phyloP scores from a whole-genome alignment of 2,113 vertebrate genomes.

The Cyphomyrus plagiostoma region DNA sequence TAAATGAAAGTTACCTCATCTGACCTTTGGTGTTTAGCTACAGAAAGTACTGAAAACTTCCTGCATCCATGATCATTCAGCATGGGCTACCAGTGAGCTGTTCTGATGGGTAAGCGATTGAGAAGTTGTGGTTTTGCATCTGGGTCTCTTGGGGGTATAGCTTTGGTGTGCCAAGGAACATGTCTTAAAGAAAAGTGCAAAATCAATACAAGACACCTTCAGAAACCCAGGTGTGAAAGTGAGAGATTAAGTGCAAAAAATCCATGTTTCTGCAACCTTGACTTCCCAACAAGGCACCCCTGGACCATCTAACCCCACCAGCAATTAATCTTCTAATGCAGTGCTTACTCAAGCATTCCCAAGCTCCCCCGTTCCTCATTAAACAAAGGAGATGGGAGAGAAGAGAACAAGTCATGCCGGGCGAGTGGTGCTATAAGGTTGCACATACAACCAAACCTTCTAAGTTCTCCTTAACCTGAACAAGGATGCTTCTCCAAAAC shows the following conservation, averaged over 20 bases:
- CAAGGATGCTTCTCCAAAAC: background rate
- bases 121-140: background rate
- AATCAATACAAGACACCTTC: slow-evolving; percentile 9
- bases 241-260: background rate
- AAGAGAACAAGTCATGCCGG: background rate
- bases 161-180: background rate
- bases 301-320: slow-evolving; percentile 12
- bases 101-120: background rate
- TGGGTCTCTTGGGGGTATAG: background rate
- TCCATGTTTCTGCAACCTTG: slow-evolving; percentile 13
- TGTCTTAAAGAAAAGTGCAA: background rate
- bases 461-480: background rate
- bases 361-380: slow-evolving; percentile 12
- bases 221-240: background rate
- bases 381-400: slow-evolving; percentile 9
- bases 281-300: background rate
- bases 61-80: background rate
- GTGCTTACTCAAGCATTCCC: slow-evolving; percentile 23
- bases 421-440: background rate
- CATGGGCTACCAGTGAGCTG: background rate
- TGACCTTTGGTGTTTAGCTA: background rate
- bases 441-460: background rate
- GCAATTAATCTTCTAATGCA: slow-evolving; percentile 29
- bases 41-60: background rate
- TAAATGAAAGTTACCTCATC: background rate